Evolutionary conservation across 2,113 vertebrate species (phyloP), one percentile per base, ranked within the genome.

Genomic region (Psephotus haematonotus): DNA sequence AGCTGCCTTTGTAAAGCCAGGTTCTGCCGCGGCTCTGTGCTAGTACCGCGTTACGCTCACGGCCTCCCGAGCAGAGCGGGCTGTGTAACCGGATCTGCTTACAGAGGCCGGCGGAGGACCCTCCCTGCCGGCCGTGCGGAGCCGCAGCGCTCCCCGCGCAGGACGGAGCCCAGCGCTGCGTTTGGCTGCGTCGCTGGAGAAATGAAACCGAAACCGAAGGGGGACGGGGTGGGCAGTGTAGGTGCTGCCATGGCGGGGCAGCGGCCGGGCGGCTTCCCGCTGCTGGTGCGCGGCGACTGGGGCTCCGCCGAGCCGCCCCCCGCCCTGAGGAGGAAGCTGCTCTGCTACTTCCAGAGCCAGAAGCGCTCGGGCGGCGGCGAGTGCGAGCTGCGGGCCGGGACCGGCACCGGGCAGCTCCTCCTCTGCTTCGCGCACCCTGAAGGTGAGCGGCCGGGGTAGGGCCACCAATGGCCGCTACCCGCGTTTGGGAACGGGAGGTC

Each of bases 321-420:
- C 67, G 60, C 97, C 35, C 29, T 98, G 17, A 96, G 63, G 84
- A 98, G 90, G 57, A 99, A 99, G 44, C 76, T 99, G 15, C 96
- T 97, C 23, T 96, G 98, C 90, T 99, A 99, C 72, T 99, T 99
- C 83, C 98, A 99, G 81, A 99, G 98, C 79, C 97, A 60, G 53
- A 98, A 91, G 97, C 98, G 96, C 46, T 98, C 99, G 0, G 97
- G 98, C 16, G 99, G 99, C 1, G 98, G 98, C 3, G 98, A 99
- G 85, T 99, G 99, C 57, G 86, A 97, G 14, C 97, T 99, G 16
- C 94, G 0, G 57, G 62, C 19, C 33, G 39, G 39, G 6, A 37
- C 16, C 5, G 31, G 6, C 6, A 17, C 20, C 39, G 24, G 41
- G 22, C 17, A 59, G 3, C 19, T 87, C 31, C 63, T 88, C 17